Percentiles rank a stretch among this genome's conserved stretches.
Conservation (phyloP, 2,113 vertebrate genomes). For the Micronisus gabar region DNA sequence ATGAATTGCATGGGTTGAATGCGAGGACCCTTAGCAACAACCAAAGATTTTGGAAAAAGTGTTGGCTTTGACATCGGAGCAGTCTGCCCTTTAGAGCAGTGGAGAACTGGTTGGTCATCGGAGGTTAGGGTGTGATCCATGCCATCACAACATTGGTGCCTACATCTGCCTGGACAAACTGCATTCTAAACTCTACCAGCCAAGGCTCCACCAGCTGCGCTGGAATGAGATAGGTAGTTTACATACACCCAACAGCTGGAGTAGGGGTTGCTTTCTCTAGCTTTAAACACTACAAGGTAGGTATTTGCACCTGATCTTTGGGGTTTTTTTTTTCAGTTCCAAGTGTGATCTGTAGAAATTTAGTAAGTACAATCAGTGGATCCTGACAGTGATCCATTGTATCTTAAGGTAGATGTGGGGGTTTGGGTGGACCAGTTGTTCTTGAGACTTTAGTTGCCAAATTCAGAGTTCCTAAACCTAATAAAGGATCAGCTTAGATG, state of each 20-base stretch:
- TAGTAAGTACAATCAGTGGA: background rate
- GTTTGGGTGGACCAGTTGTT: background rate
- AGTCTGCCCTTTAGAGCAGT: fast-evolving
- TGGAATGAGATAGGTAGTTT: background rate
- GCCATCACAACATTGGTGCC: background rate
- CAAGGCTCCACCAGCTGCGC: background rate
- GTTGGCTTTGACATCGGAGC: background rate
- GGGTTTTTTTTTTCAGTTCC: background rate
- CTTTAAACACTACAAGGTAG: background rate
- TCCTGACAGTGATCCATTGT: background rate
- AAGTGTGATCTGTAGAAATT: background rate
- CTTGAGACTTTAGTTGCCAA: background rate
- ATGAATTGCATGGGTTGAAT: background rate
- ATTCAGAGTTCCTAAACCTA: background rate
- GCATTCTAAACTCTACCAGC: background rate
- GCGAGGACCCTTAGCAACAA: background rate
- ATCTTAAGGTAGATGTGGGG: background rate
- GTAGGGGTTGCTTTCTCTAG: background rate
- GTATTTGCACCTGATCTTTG: background rate
- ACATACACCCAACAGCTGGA: background rate
- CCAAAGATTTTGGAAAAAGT: background rate
- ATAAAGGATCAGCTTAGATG: background rate
- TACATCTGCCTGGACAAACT: background rate
- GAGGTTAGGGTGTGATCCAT: background rate
- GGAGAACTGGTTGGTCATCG: background rate